A percentile compares a stretch with the other conserved stretches of the same genome.
Conservation (phyloP, 92 coral and sea anemone genomes). For the Galaxea fascicularis region DNA sequence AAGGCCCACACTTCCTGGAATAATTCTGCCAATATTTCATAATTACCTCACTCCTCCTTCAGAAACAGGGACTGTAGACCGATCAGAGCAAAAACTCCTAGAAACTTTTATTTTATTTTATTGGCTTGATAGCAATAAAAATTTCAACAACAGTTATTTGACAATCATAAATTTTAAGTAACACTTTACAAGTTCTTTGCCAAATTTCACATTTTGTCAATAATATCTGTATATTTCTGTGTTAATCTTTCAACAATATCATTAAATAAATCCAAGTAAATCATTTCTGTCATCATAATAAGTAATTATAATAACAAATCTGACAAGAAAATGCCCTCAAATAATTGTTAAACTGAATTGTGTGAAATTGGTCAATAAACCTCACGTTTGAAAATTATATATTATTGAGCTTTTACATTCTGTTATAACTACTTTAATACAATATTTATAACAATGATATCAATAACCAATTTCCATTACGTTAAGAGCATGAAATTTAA, state of each 20-base stretch:
- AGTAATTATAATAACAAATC: neutral
- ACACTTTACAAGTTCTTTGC: too few relatives aligned
- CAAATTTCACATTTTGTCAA: neutral
- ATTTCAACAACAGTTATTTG: too few relatives aligned
- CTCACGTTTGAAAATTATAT: neutral
- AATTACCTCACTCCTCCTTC: too few relatives aligned
- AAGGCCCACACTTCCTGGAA: too few relatives aligned
- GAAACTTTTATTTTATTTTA: too few relatives aligned
- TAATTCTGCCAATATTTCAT: too few relatives aligned
- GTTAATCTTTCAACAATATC: neutral
- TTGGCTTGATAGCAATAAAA: too few relatives aligned
- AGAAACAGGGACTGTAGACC: too few relatives aligned
- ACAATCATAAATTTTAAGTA: too few relatives aligned
- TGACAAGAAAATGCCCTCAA: neutral
- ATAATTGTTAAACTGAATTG: neutral
- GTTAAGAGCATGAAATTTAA: too few relatives aligned
- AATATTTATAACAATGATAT: neutral
- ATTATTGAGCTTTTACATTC: neutral
- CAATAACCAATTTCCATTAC: too few relatives aligned
- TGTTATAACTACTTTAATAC: neutral
- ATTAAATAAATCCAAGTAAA: slow-evolving; percentile 11
- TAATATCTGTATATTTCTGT: neutral
- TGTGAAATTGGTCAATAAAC: neutral
- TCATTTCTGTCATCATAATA: neutral
- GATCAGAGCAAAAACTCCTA: too few relatives aligned